Percentiles rank a stretch among this genome's conserved stretches.
phyloP scores from a whole-genome alignment of 2,797 vertebrate genomes.

The Cygnus olor region DNA sequence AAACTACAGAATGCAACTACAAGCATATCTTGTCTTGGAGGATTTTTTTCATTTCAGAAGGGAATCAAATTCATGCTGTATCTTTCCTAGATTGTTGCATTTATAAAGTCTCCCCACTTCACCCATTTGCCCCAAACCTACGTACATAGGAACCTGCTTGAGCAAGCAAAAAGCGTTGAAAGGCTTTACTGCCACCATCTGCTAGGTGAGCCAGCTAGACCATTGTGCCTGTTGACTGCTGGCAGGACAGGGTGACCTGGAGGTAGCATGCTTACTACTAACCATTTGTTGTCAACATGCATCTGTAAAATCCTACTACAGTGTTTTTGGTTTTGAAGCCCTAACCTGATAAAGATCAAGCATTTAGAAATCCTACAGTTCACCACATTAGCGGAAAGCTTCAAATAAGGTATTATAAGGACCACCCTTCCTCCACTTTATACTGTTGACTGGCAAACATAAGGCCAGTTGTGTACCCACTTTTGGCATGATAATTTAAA shows the following conservation, averaged over 20 bases:
- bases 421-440: not conserved
- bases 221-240: not conserved
- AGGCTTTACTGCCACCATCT: not conserved
- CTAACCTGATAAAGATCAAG: not conserved
- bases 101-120: not conserved
- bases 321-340: not conserved
- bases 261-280: not conserved
- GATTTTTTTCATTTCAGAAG: not conserved
- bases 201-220: not conserved
- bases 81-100: not conserved
- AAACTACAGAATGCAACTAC: not conserved
- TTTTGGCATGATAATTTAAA: not conserved
- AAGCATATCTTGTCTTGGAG: not conserved
- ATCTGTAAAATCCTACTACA: not conserved
- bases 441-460: not conserved
- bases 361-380: not conserved
- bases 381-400: not conserved
- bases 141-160: not conserved
- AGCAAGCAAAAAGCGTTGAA: not conserved
- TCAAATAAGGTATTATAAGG: not conserved
- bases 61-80: not conserved
- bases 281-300: not conserved
- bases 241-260: not conserved
- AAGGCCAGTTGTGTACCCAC: accelerated
- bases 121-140: not conserved